phyloP scores from a whole-genome alignment of 2,797 vertebrate genomes.

The Sebastes kiyomatsui region DNA sequence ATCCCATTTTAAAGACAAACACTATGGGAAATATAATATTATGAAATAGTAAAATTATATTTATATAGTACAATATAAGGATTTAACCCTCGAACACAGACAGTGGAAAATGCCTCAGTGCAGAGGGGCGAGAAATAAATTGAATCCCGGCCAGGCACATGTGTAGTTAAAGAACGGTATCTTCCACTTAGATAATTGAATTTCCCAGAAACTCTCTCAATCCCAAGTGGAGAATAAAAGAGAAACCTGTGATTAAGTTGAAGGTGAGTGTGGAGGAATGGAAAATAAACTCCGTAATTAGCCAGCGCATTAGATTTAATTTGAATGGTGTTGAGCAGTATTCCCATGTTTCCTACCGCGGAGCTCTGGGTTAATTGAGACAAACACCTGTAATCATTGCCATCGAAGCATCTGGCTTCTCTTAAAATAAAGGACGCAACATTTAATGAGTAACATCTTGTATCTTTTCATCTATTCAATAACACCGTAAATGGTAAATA shows the following conservation, averaged over 20 bases:
- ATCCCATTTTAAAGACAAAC: conserved; percentile 24
- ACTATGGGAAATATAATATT: background rate
- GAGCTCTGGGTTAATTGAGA: conserved; percentile 52
- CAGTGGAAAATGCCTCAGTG: background rate
- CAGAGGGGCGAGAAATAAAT: conserved; percentile 26
- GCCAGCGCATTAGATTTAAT: conserved; percentile 56
- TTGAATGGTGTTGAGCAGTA: conserved; percentile 40
- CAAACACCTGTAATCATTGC: conserved; percentile 49
- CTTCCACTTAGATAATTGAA: conserved; percentile 58
- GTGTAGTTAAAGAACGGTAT: conserved; percentile 47
- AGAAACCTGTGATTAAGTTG: conserved; percentile 66
- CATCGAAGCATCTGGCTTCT: conserved; percentile 21
- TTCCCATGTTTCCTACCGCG: conserved; percentile 46
- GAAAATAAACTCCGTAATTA: conserved; percentile 69
- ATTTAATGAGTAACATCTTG: background rate
- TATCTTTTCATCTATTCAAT: background rate
- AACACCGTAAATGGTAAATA: background rate
- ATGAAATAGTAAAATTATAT: background rate
- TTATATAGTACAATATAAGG: background rate
- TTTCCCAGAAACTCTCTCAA: conserved; percentile 50
- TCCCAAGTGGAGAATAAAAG: conserved; percentile 46
- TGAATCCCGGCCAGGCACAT: conserved; percentile 17
- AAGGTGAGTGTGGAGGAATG: conserved; percentile 58
- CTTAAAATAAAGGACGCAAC: background rate
- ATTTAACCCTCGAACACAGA: background rate